A percentile compares a stretch with the other conserved stretches of the same genome.
phyloP scores from a whole-genome alignment of 2,797 vertebrate species.

The Rhinella marina region DNA sequence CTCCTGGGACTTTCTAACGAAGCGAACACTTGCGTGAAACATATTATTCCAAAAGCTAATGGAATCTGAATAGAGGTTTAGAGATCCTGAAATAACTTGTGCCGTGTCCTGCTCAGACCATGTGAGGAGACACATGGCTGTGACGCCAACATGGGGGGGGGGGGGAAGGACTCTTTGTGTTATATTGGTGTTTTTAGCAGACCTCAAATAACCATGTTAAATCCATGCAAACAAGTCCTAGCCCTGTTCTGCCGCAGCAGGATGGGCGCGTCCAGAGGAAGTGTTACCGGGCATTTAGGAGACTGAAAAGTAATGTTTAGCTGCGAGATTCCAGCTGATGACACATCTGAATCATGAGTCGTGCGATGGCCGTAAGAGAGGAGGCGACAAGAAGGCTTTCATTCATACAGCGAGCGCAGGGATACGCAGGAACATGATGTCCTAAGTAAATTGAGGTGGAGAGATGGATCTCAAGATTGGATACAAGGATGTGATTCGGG shows the following conservation, averaged over 20 bases:
- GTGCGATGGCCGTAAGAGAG: neutral
- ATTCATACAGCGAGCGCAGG: neutral
- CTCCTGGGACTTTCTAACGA: neutral
- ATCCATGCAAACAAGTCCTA: slow-evolving; percentile 1
- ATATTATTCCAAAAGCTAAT: neutral
- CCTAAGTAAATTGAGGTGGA: neutral
- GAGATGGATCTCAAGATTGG: neutral
- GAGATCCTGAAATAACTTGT: neutral
- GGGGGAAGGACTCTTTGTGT: slow-evolving; percentile 10
- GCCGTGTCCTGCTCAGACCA: neutral
- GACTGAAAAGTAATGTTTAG: slow-evolving; percentile 27
- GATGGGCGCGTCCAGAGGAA: slow-evolving; percentile 34
- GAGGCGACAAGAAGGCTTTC: neutral
- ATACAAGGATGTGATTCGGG: too few relatives aligned
- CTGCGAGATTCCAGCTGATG: slow-evolving; percentile 15
- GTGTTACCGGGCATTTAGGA: neutral
- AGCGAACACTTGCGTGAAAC: neutral
- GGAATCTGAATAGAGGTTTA: neutral
- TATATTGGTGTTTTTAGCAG: neutral
- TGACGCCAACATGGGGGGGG: neutral
- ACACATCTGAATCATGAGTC: neutral
- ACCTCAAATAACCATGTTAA: slow-evolving; percentile 17
- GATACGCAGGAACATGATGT: neutral
- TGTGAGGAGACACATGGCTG: neutral
- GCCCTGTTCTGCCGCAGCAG: slow-evolving; percentile 24